Conservation (phyloP, 2,797 vertebrate genomes). For the Spheniscus humboldti region DNA sequence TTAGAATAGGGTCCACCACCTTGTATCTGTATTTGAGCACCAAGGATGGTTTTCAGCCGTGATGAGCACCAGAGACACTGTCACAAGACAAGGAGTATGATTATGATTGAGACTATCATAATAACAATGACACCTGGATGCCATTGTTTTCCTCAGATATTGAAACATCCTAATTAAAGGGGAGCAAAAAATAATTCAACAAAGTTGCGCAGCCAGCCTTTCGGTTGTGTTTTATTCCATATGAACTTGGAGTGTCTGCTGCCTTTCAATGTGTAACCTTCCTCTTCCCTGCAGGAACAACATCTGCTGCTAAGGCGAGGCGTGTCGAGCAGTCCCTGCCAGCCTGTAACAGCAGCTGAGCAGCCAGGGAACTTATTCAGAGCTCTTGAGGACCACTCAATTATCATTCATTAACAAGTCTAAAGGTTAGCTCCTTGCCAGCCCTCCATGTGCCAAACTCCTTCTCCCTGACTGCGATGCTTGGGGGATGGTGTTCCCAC, state of each 20-base stretch:
- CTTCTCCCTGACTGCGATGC: background rate
- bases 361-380: background rate
- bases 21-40: background rate
- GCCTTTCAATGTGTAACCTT: conserved; percentile 23
- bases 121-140: background rate
- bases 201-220: background rate
- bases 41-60: background rate
- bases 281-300: background rate
- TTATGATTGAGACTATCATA: background rate
- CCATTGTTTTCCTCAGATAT: background rate
- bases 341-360: background rate
- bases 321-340: background rate
- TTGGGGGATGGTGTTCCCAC: background rate
- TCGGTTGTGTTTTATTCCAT: background rate
- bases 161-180: background rate
- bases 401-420: conserved; percentile 50
- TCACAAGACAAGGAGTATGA: background rate
- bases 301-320: background rate
- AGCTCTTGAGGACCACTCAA: conserved; percentile 32
- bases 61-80: background rate
- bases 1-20: background rate
- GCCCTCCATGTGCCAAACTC: background rate
- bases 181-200: background rate
- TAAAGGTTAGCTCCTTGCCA: background rate
- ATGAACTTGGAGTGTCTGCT: background rate